These are phyloP conservation scores for Crenichthys baileyi DNA, from an alignment of 2,797 vertebrate genomes.

Conservation along the genomic window DNA sequence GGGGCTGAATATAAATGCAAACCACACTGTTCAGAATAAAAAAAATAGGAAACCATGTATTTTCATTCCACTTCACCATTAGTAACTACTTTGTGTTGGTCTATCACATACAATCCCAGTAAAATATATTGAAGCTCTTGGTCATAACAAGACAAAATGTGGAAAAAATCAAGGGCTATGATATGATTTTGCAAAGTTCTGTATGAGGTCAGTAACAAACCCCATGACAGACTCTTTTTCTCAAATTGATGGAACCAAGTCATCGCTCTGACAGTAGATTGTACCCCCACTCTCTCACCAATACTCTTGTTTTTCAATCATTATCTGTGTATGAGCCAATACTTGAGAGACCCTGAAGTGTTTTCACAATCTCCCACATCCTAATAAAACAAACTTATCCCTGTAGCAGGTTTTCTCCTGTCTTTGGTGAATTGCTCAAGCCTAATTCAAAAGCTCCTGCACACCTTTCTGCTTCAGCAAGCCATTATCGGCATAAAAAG, in stretches of 20 bases:
- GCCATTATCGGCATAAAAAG: slow-evolving; percentile 51
- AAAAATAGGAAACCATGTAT: neutral
- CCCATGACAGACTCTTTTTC: no score
- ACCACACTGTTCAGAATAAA: neutral
- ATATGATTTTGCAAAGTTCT: neutral
- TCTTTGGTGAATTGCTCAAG: slow-evolving; percentile 19
- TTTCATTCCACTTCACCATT: neutral
- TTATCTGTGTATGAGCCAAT: slow-evolving; percentile 28
- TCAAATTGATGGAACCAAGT: neutral
- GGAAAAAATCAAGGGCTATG: neutral
- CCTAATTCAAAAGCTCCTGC: slow-evolving; percentile 33
- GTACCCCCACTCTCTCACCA: neutral
- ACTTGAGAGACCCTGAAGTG: slow-evolving; percentile 25
- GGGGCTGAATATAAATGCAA: neutral
- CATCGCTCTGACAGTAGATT: no score
- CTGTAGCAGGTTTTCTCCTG: slow-evolving; percentile 11
- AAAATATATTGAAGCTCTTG: neutral
- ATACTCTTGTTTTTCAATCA: slow-evolving; percentile 25
- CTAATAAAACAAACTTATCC: slow-evolving; percentile 45
- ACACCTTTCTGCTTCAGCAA: slow-evolving; percentile 36
- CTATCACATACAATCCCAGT: neutral
- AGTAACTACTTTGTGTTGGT: neutral
- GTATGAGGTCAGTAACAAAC: neutral
- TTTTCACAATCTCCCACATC: slow-evolving; percentile 38
- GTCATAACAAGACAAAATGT: neutral